Percentiles rank a stretch among this genome's conserved stretches.
Evolutionary conservation across 2,888 invertebrate species (phyloP).

Genomic region (Napeogenes inachia): DNA sequence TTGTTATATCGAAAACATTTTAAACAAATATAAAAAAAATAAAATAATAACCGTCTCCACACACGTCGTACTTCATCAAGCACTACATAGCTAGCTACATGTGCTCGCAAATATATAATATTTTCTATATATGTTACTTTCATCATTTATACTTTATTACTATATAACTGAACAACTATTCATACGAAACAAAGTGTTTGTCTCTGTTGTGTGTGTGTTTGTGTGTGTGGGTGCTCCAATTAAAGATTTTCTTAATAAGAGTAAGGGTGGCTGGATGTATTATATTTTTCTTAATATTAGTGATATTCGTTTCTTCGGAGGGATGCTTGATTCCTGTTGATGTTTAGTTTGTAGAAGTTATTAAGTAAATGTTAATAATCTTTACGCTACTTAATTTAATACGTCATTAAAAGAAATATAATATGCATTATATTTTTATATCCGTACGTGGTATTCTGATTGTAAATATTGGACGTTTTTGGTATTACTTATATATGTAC

Average conservation of each 20-base stretch:
- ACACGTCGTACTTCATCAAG: constrained; percentile 31
- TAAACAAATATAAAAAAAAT: constrained; percentile 17
- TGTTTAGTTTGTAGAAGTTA: background rate
- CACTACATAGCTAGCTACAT: constrained; percentile 63
- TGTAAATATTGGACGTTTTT: too few species aligned
- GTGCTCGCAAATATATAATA: constrained; percentile 74
- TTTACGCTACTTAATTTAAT: too few species aligned
- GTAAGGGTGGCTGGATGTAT: constrained; percentile 34
- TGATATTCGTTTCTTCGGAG: constrained; percentile 14
- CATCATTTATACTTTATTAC: constrained; percentile 78
- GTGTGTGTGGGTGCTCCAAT: constrained; percentile 55
- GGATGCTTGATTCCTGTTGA: background rate
- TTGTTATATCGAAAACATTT: too few species aligned
- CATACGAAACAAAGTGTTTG: constrained; percentile 54
- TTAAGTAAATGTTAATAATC: too few species aligned
- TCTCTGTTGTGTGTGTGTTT: constrained; percentile 39
- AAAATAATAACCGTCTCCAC: constrained; percentile 40
- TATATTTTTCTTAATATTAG: constrained; percentile 30
- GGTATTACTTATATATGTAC: too few species aligned
- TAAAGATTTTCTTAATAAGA: constrained; percentile 72
- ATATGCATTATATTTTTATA: too few species aligned
- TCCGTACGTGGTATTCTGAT: too few species aligned
- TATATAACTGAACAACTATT: constrained; percentile 68
- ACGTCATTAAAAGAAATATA: too few species aligned
- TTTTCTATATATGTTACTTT: constrained; percentile 75